Conservation (phyloP, 1,140 invertebrate species). For the Pomacea maculata region DNA sequence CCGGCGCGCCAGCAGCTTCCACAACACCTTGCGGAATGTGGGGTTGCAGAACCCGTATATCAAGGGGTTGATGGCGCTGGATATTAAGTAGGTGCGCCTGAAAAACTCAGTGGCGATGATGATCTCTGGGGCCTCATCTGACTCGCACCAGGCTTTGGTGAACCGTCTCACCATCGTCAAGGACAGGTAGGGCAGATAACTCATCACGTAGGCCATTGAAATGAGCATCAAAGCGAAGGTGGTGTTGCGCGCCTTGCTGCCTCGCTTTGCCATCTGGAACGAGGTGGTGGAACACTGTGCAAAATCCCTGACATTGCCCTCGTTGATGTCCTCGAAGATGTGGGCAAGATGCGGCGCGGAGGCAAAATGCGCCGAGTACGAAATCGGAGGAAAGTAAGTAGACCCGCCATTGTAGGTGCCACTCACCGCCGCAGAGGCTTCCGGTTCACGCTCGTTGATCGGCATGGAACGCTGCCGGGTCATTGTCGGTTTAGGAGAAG, state of each 20-base stretch:
- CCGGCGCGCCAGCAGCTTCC: constrained; percentile 5
- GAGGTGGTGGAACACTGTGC: neutral
- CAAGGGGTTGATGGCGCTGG: constrained; percentile 40
- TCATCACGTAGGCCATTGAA: constrained; percentile 22
- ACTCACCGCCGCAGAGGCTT: no score
- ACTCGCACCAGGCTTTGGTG: neutral
- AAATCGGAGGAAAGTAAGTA: no score
- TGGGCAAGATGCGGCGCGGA: no score
- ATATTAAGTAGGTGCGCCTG: constrained; percentile 35
- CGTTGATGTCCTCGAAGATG: no score
- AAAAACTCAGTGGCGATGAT: constrained; percentile 7
- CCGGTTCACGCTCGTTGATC: no score
- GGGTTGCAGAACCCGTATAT: constrained; percentile 42
- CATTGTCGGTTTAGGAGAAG: no score
- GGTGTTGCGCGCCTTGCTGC: constrained; percentile 5
- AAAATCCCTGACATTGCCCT: neutral
- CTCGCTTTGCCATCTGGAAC: constrained; percentile 9
- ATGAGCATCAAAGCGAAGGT: constrained; percentile 24
- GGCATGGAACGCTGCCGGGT: no score
- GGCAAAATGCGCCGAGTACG: no score
- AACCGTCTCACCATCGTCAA: neutral
- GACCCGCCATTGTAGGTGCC: no score
- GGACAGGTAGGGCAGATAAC: constrained; percentile 27
- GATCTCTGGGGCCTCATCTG: neutral
- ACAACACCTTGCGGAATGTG: constrained; percentile 24